These are phyloP conservation scores for Brachionus koreanus DNA, from an alignment of 1,140 invertebrate genomes.

Conservation along the genomic window DNA sequence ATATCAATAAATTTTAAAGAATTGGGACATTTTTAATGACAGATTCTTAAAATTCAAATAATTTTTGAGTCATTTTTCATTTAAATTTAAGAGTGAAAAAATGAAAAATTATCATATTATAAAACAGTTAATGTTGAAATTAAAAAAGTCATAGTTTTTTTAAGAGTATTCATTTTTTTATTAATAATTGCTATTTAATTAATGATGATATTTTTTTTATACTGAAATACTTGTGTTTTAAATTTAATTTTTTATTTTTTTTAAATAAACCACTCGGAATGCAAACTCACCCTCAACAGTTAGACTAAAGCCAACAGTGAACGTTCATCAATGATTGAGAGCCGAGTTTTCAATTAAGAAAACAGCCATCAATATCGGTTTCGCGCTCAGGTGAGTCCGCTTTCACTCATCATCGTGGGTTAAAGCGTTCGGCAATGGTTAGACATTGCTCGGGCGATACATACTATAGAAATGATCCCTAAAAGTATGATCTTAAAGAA, in stretches of 20 bases:
- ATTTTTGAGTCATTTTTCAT: too few species aligned
- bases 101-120: too few species aligned
- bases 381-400: constrained; percentile 14
- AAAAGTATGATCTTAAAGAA: constrained; percentile 35
- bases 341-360: not conserved
- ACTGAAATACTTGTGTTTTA: too few species aligned
- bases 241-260: not conserved
- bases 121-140: too few species aligned
- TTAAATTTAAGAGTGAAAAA: too few species aligned
- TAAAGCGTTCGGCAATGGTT: constrained; percentile 35
- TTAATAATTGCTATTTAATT: too few species aligned
- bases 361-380: constrained; percentile 3
- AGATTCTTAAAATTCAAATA: too few species aligned
- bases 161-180: too few species aligned
- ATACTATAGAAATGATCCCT: constrained; percentile 36
- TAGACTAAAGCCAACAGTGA: not conserved
- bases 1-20: too few species aligned
- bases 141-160: too few species aligned
- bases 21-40: too few species aligned
- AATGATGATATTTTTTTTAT: too few species aligned
- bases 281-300: constrained; percentile 8
- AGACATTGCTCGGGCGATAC: constrained; percentile 34
- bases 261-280: constrained; percentile 10
- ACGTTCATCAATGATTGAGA: constrained; percentile 26
- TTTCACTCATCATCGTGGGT: constrained; percentile 33